Base-by-base conservation (phyloP, 2,888 invertebrate genomes). In the Homarus gammarus region DNA sequence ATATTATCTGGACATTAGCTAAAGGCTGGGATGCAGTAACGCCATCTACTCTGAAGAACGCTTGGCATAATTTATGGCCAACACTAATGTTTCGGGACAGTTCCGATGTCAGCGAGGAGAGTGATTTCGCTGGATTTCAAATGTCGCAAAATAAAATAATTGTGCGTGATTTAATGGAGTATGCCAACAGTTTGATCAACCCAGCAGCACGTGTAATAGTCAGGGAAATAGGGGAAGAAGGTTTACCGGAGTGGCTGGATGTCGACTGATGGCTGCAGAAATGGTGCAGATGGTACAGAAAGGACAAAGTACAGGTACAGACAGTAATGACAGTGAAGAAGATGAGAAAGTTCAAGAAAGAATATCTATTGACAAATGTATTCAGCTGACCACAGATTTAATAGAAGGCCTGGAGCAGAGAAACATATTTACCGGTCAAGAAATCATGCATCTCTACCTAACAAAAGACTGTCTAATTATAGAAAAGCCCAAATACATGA, bases 11-110 rank as follows among this genome's bases (percentile, higher is more conserved):
- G 36, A 15, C 56, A 36, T 22, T 79, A 33, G 79, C 33, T 79
- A 33, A 8, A 56, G 79, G 56, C 33, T 79, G 82, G 70, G 51
- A 82, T 15, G 31, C 10, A 12, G 49, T 70, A 31, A 27, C 18
- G 18, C 5, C 8, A 72, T 36, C n/a, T 33, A 72, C 27, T n/a
- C 36, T 82, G 31, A 36, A 38, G 68, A 68, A 44, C 70, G 68
- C 33, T 6, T 68, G 82, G 82, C 68, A 44, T 70, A 82, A 82
- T 51, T 38, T 82, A 27, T 82, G 82, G 82, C 40, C 82, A 38
- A 33, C 18, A 27, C 38, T 40, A 70, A 82, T 82, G 40, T 40
- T 82, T 68, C 2, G 64, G n/a, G 61, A 51, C 12, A 38, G 61
- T 33, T 33, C 33, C 27, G 18, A 33, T 78, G 51, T 51, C 18